Evolutionary conservation across 2,113 vertebrate genomes (phyloP).

Genomic region (Poeciliopsis occidentalis): DNA sequence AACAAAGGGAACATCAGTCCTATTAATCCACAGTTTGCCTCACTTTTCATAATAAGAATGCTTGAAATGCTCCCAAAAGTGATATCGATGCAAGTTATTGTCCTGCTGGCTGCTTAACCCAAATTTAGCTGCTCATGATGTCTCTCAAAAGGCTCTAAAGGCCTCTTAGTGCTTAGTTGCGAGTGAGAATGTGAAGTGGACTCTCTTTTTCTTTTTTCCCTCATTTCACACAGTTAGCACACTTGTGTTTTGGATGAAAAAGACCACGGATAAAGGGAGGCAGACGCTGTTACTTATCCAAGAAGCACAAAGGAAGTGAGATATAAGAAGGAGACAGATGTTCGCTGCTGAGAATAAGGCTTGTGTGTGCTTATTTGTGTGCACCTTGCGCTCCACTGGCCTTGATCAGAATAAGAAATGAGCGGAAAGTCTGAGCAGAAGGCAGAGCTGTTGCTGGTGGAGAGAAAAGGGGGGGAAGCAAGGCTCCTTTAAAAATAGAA

Average conservation of each 20-base stretch:
- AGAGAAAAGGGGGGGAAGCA: not conserved
- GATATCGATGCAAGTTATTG: slow-evolving; percentile 36
- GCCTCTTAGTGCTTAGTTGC: slow-evolving; percentile 23
- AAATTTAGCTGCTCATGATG: slow-evolving; percentile 31
- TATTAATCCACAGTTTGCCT: slow-evolving; percentile 30
- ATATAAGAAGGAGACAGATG: slow-evolving; percentile 51
- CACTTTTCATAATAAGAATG: slow-evolving; percentile 19
- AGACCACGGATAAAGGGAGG: slow-evolving; percentile 18
- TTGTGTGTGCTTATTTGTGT: slow-evolving; percentile 23
- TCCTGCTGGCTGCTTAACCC: slow-evolving; percentile 42
- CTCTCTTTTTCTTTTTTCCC: slow-evolving; percentile 9
- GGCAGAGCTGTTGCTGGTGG: slow-evolving; percentile 15
- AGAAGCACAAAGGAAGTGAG: slow-evolving; percentile 37
- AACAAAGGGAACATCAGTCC: slow-evolving; percentile 21
- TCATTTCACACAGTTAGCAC: slow-evolving; percentile 18
- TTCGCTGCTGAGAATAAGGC: slow-evolving; percentile 24
- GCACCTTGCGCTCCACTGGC: slow-evolving; percentile 33
- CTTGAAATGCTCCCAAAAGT: slow-evolving; percentile 33
- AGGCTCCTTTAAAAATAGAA: slow-evolving; percentile 9
- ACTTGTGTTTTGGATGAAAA: slow-evolving; percentile 31
- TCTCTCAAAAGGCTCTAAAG: slow-evolving; percentile 42
- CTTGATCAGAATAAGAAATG: slow-evolving; percentile 32
- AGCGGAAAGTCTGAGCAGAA: slow-evolving; percentile 25
- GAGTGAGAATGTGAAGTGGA: slow-evolving; percentile 31
- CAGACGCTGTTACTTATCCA: slow-evolving; percentile 37